Conservation (phyloP, 1,140 invertebrate species). For the Pogonognathellus flavescens region DNA sequence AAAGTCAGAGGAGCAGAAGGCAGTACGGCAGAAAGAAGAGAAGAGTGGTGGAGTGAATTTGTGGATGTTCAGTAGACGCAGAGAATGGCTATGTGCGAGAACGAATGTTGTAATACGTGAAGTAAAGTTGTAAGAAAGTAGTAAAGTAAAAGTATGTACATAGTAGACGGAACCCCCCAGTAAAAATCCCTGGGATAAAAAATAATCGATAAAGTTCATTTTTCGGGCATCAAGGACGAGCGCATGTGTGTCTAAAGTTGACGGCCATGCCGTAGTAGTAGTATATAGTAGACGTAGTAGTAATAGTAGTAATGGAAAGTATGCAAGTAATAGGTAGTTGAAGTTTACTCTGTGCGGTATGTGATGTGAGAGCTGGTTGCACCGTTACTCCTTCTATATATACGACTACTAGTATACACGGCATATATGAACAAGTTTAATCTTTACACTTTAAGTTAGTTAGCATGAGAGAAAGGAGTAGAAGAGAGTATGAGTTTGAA, state of each 20-base stretch:
- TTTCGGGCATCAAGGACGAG: conserved; percentile 60
- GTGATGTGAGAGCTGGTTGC: not conserved
- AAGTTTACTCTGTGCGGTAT: not conserved
- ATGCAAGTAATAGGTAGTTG: not conserved
- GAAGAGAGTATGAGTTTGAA: conserved; percentile 20
- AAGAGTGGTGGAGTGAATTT: not conserved
- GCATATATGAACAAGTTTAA: conserved; percentile 41
- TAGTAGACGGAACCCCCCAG: conserved; percentile 56
- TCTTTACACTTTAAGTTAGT: conserved; percentile 50
- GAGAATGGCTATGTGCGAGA: not conserved
- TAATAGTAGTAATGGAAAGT: conserved; percentile 13
- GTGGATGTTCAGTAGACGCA: not conserved
- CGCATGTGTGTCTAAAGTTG: conserved; percentile 63
- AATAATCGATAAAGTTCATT: conserved; percentile 66
- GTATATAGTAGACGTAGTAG: conserved; percentile 11
- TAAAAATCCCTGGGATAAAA: conserved; percentile 66
- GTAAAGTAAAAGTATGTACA: conserved; percentile 56
- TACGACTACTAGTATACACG: not conserved
- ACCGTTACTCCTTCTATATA: too few relatives aligned
- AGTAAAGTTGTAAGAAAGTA: conserved; percentile 40
- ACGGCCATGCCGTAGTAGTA: conserved; percentile 57
- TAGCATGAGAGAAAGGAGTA: conserved; percentile 35
- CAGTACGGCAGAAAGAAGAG: not conserved
- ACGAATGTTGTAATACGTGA: not conserved
- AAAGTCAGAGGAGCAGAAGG: conserved; percentile 10